A percentile compares a stretch with the other conserved stretches of the same genome.
Conservation (phyloP, 2,797 vertebrate genomes). For the Muscicapa comitata region DNA sequence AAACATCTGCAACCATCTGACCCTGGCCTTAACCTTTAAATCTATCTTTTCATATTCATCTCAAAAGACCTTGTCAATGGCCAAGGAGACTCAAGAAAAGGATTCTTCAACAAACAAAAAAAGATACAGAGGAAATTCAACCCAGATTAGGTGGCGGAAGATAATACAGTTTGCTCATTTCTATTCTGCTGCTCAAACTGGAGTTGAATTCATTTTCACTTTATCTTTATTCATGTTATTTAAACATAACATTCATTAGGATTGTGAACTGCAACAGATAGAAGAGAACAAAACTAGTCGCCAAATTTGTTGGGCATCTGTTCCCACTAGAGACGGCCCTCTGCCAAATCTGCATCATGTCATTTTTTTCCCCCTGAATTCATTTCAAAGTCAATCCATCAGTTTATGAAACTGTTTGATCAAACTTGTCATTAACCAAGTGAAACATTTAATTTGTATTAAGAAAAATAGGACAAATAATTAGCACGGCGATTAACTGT, state of each 20-base stretch:
- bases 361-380: slow-evolving; percentile 78
- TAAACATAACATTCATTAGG: slow-evolving; percentile 88
- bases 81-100: slow-evolving; percentile 94
- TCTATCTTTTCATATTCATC: slow-evolving; percentile 99
- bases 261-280: slow-evolving; percentile 84
- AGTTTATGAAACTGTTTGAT: slow-evolving; percentile 84
- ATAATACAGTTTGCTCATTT: slow-evolving; percentile 83
- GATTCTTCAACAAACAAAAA: slow-evolving; percentile 95
- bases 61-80: slow-evolving; percentile 98
- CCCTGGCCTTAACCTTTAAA: slow-evolving; percentile 99
- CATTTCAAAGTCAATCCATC: slow-evolving; percentile 85
- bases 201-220: slow-evolving; percentile 86
- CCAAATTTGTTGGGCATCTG: slow-evolving; percentile 86
- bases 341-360: slow-evolving; percentile 79
- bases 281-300: slow-evolving; percentile 84
- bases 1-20: slow-evolving; percentile 90
- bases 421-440: slow-evolving; percentile 83
- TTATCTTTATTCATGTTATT: slow-evolving; percentile 89
- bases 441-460: slow-evolving; percentile 83
- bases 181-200: slow-evolving; percentile 82
- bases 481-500: slow-evolving; percentile 78
- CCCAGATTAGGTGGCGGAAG: slow-evolving; percentile 88
- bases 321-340: slow-evolving; percentile 81
- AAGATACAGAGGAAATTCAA: slow-evolving; percentile 88
- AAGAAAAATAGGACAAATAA: slow-evolving; percentile 83